phyloP scores from a whole-genome alignment of 2,113 vertebrate genomes.

The Todiramphus chloris region DNA sequence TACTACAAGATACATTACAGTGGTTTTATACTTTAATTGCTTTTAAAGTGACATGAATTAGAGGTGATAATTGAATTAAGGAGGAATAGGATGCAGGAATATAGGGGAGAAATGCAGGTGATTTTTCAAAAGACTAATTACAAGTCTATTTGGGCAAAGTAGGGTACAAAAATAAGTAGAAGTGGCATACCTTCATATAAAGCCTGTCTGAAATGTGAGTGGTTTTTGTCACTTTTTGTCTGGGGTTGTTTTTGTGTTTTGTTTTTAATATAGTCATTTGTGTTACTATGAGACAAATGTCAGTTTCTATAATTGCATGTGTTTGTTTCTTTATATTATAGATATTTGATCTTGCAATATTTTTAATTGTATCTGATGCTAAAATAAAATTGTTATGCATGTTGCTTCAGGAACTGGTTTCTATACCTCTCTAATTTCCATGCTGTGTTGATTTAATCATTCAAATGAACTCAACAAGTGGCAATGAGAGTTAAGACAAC shows the following conservation, averaged over 20 bases:
- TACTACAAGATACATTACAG: background rate
- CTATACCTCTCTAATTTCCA: background rate
- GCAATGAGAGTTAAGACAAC: background rate
- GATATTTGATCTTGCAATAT: background rate
- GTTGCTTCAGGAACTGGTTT: slow-evolving; percentile 24
- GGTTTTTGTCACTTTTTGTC: no score
- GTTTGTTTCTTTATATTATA: background rate
- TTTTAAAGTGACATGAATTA: background rate
- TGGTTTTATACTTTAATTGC: background rate
- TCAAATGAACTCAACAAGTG: background rate
- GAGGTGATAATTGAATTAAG: background rate
- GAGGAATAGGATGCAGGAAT: background rate
- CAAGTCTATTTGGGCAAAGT: background rate
- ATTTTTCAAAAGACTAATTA: background rate
- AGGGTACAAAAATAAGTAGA: background rate
- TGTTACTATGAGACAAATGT: background rate
- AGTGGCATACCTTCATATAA: background rate
- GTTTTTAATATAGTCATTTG: background rate
- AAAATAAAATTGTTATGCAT: background rate
- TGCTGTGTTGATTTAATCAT: background rate
- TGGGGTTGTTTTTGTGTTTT: no score
- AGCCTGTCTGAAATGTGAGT: background rate
- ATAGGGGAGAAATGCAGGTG: background rate
- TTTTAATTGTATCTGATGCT: slow-evolving; percentile 8
- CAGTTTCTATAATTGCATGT: background rate